Evolutionary conservation across 1,140 invertebrate genomes (phyloP).

Genomic region (Triops cancriformis): DNA sequence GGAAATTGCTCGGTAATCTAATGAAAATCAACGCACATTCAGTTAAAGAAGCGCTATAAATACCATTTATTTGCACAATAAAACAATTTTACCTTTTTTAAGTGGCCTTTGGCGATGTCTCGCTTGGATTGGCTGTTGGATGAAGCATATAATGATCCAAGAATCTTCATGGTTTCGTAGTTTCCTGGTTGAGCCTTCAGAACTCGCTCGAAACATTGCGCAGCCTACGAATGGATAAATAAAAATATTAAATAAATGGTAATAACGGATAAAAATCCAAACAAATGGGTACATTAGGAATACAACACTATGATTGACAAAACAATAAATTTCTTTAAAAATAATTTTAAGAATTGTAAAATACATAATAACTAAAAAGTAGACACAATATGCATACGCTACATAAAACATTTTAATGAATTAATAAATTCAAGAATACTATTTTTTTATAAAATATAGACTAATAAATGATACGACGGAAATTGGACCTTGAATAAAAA

Average conservation of each 20-base stretch:
- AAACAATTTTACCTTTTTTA: conserved; percentile 56
- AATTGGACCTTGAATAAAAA: too few species aligned
- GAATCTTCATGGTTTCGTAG: conserved; percentile 99
- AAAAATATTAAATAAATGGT: conserved; percentile 20
- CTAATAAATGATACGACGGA: too few species aligned
- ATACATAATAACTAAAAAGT: too few species aligned
- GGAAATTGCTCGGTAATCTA: conserved; percentile 91
- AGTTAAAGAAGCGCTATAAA: conserved; percentile 7
- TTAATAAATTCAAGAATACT: too few species aligned
- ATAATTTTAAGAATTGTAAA: too few species aligned
- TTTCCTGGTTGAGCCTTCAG: conserved; percentile 94
- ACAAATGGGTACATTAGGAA: too few species aligned
- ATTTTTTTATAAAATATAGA: too few species aligned
- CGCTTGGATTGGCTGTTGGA: conserved; percentile 80
- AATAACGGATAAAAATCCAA: too few species aligned
- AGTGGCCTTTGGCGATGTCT: conserved; percentile 81
- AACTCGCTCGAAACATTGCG: conserved; percentile 97
- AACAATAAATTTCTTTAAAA: too few species aligned
- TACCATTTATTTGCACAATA: conserved; percentile 25
- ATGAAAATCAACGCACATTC: conserved; percentile 24
- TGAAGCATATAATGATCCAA: conserved; percentile 92
- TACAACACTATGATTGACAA: too few species aligned
- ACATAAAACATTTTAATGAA: too few species aligned
- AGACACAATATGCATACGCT: too few species aligned
- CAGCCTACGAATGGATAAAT: conserved; percentile 56